Base-by-base conservation (phyloP, 1,140 invertebrate genomes). In the Seison nebaliae region DNA sequence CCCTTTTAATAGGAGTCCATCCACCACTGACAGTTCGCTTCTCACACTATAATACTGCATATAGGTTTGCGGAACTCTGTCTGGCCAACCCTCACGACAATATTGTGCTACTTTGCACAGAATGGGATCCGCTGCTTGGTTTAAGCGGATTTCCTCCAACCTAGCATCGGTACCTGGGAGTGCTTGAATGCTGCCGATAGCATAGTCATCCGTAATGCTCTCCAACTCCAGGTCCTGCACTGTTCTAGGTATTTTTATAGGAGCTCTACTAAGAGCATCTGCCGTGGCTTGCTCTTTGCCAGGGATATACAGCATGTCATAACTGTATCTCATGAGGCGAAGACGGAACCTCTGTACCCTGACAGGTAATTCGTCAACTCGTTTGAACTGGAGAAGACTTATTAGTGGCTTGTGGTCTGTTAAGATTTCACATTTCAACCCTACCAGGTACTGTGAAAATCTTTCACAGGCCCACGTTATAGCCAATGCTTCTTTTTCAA, bases 401-500 rank as follows among this genome's bases (percentile, higher is more conserved):
- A 54, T 48, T 9, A 60, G 34, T 11, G 53, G 51, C 29, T 53
- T 49, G 35, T 54, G 51, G 39, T 59, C 52, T 0, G 49, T 57
- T 12, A 50, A 28, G 5, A 50, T 36, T n/a, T 36, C 43, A 15
- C 51, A 39, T 24, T 40, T 43, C 12, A 43, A 46, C 5, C 51
- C 54, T 48, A 57, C 55, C 9, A 61, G 43, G 44, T 49, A 61
- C 22, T 53, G 30, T 45, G 51, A 48, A 50, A 57, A 64, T 43
- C 51, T 52, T 36, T 52, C 43, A 42, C 28, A 46, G 16, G 44
- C 48, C 49, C 46, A 52, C 20, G 44, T 38, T 4, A 61, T 49
- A 29, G 50, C 51, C 19, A 58, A 43, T 6, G 51, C 42, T 45
- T 64, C 57, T 34, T 59, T 62, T 43, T 65, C 59, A 16, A 60